Evolutionary conservation across 2,797 vertebrate genomes (phyloP).

Genomic region (Gobio occitaniae): DNA sequence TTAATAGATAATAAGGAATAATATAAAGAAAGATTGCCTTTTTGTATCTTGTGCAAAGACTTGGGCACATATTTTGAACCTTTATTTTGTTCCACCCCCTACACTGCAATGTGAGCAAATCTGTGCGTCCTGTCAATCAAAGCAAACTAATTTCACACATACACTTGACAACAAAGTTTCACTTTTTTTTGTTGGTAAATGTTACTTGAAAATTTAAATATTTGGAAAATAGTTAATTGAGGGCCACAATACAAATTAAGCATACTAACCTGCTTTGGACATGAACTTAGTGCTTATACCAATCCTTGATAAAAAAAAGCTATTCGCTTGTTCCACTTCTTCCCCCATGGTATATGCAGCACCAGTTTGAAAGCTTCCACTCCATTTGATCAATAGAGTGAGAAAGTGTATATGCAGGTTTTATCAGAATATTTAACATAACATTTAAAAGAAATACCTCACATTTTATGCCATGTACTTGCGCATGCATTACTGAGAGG

Average conservation of each 20-base stretch:
- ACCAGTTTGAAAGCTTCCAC: neutral
- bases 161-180: neutral
- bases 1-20: neutral
- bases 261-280: conserved; percentile 21
- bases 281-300: conserved; percentile 19
- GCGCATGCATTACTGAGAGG: neutral
- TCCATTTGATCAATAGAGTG: neutral
- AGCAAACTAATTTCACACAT: neutral
- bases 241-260: neutral
- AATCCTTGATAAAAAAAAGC: conserved; percentile 24
- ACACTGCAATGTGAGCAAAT: neutral
- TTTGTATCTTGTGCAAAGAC: neutral
- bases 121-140: neutral
- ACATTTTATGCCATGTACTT: neutral
- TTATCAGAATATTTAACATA: neutral
- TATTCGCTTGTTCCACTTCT: conserved; percentile 5
- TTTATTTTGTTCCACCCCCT: conserved; percentile 13
- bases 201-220: no score
- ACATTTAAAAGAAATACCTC: conserved; percentile 5
- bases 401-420: neutral
- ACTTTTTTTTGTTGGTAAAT: no score
- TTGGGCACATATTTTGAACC: neutral
- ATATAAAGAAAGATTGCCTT: neutral
- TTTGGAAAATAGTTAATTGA: neutral
- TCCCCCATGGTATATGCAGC: conserved; percentile 4